Evolutionary conservation across 2,888 invertebrate genomes (phyloP).

Genomic region (Amphimallon solstitiale): DNA sequence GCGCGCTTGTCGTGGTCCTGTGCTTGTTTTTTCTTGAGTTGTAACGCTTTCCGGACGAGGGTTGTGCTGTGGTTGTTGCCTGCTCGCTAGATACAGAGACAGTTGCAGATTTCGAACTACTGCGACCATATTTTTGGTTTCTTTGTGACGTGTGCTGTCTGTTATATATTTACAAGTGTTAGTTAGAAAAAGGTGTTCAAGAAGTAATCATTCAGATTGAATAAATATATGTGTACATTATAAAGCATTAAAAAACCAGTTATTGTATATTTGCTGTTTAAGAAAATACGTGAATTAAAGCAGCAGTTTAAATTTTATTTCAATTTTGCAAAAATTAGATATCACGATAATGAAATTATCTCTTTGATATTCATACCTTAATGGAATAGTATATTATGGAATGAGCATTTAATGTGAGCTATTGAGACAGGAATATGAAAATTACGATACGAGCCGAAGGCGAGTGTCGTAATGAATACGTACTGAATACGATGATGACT

Average conservation of each 20-base stretch:
- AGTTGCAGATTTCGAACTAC: constrained; percentile 71
- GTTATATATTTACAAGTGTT: constrained; percentile 62
- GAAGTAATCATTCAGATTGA: constrained; percentile 14
- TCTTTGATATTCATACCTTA: too few relatives aligned
- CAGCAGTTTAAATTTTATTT: too few relatives aligned
- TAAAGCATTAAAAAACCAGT: not conserved
- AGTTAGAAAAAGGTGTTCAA: constrained; percentile 39
- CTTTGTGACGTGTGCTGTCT: constrained; percentile 58
- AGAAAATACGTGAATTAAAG: too few relatives aligned
- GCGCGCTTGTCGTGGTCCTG: constrained; percentile 44
- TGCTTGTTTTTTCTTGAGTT: constrained; percentile 62
- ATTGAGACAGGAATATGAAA: too few relatives aligned
- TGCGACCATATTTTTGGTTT: constrained; percentile 61
- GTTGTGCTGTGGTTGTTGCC: constrained; percentile 59
- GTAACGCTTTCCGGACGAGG: constrained; percentile 67
- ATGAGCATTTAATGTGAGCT: too few relatives aligned
- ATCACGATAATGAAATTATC: too few relatives aligned
- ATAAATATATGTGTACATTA: not conserved
- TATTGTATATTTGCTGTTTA: not conserved
- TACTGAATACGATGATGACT: too few relatives aligned
- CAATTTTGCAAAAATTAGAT: too few relatives aligned
- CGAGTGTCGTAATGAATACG: too few relatives aligned
- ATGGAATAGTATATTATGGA: too few relatives aligned
- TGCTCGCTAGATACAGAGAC: constrained; percentile 75
- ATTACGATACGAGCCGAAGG: too few relatives aligned